These are phyloP conservation scores for Alca torda DNA, from an alignment of 2,797 vertebrate species.

Conservation along the genomic window DNA sequence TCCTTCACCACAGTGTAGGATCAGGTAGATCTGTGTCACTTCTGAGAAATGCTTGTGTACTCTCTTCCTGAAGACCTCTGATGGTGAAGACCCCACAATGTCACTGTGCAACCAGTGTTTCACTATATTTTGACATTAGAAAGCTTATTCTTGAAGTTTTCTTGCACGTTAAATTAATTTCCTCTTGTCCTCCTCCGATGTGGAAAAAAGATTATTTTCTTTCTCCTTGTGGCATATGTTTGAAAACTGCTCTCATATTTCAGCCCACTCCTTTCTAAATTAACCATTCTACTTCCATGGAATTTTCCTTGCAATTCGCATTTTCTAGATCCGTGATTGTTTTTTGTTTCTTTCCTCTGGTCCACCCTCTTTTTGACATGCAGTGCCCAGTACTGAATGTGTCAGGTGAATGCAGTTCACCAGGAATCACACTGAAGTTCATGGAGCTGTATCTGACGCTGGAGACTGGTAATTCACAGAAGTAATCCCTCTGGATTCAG, in stretches of 20 bases:
- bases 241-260: background rate
- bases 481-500: background rate
- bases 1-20: background rate
- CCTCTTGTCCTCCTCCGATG: background rate
- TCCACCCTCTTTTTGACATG: background rate
- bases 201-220: background rate
- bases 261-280: background rate
- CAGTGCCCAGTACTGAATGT: background rate
- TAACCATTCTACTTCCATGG: background rate
- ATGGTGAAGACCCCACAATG: background rate
- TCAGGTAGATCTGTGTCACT: background rate
- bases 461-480: background rate
- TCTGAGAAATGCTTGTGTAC: background rate
- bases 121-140: background rate
- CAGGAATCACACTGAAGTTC: background rate
- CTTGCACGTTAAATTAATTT: background rate
- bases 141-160: background rate
- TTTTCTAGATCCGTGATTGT: background rate
- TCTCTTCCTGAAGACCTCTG: background rate
- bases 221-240: background rate
- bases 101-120: background rate
- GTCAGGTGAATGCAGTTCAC: background rate
- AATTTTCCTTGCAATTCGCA: background rate
- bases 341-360: background rate
- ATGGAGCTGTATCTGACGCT: background rate